Evolutionary conservation across 2,113 vertebrate genomes (phyloP).

Genomic region (Tragelaphus buxtoni): DNA sequence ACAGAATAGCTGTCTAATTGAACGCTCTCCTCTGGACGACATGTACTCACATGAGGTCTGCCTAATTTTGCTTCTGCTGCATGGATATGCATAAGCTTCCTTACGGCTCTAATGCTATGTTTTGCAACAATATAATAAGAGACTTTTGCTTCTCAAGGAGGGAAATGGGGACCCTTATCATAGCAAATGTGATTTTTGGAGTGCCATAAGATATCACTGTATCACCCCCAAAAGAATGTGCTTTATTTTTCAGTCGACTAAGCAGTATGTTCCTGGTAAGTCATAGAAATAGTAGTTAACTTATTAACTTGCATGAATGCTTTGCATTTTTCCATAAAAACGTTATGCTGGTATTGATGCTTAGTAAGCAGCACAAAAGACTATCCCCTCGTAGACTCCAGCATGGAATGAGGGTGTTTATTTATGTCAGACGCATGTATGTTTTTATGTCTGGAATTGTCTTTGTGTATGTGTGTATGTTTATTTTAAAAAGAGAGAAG

Average conservation of each 20-base stretch:
- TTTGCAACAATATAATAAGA: background rate
- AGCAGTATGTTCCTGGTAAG: conserved; percentile 78
- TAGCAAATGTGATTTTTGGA: too few species aligned
- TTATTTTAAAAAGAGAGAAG: background rate
- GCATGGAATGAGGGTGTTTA: conserved; percentile 63
- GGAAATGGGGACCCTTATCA: too few species aligned
- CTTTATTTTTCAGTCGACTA: conserved; percentile 77
- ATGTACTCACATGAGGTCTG: accelerated
- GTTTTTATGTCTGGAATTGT: conserved; percentile 46
- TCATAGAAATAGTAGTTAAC: conserved; percentile 35
- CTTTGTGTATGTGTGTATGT: conserved; percentile 41
- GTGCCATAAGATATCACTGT: too few species aligned
- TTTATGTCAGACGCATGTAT: conserved; percentile 52
- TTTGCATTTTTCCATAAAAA: conserved; percentile 65
- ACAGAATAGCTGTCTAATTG: background rate
- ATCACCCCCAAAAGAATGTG: too few species aligned
- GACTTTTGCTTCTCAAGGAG: background rate
- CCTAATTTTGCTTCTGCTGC: background rate
- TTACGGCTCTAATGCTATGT: background rate
- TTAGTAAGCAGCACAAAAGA: conserved; percentile 46
- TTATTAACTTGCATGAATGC: conserved; percentile 70
- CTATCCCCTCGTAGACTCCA: background rate
- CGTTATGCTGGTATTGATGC: conserved; percentile 46
- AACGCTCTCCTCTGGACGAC: background rate
- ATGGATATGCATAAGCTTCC: background rate